These are phyloP conservation scores for Euproctis similis DNA, from an alignment of 2,888 invertebrate genomes.

Conservation along the genomic window DNA sequence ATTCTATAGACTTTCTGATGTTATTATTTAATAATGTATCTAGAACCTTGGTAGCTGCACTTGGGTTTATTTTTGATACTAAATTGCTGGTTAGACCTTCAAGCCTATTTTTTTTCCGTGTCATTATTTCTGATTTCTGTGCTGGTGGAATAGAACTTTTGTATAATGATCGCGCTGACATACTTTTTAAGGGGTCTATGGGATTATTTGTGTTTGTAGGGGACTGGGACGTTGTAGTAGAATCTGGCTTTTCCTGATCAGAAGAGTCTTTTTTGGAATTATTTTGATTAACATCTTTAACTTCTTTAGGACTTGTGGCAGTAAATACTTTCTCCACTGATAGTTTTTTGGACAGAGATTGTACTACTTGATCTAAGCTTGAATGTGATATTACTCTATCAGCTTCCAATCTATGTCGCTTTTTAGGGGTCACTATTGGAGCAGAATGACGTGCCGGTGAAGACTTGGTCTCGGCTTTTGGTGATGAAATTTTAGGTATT, in stretches of 20 bases:
- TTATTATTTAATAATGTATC: constrained; percentile 69
- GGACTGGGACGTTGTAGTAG: constrained; percentile 22
- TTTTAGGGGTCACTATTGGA: constrained; percentile 81
- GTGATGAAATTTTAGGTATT: constrained; percentile 45
- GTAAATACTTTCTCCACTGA: constrained; percentile 52
- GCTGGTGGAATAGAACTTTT: constrained; percentile 67
- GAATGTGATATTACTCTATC: constrained; percentile 60
- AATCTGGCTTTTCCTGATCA: constrained; percentile 33
- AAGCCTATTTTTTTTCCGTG: constrained; percentile 78
- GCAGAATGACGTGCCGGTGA: constrained; percentile 56
- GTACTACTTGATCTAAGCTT: constrained; percentile 65
- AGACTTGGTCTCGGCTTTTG: constrained; percentile 52
- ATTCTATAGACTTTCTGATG: constrained; percentile 68
- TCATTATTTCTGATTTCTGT: constrained; percentile 75
- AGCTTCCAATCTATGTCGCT: constrained; percentile 81
- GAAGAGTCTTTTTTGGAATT: constrained; percentile 43
- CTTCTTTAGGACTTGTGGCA: constrained; percentile 34
- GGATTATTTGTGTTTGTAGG: constrained; percentile 31
- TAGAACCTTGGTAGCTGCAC: constrained; percentile 69
- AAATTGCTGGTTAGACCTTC: constrained; percentile 77
- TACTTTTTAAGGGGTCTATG: constrained; percentile 62
- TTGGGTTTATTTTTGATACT: constrained; percentile 77
- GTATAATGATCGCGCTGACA: constrained; percentile 66
- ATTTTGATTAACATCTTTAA: constrained; percentile 49
- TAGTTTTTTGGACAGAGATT: constrained; percentile 65